Conservation (phyloP, 30 jellyfish, hydroid and myxozoan species). For the Pseudorhiza aurosa region DNA sequence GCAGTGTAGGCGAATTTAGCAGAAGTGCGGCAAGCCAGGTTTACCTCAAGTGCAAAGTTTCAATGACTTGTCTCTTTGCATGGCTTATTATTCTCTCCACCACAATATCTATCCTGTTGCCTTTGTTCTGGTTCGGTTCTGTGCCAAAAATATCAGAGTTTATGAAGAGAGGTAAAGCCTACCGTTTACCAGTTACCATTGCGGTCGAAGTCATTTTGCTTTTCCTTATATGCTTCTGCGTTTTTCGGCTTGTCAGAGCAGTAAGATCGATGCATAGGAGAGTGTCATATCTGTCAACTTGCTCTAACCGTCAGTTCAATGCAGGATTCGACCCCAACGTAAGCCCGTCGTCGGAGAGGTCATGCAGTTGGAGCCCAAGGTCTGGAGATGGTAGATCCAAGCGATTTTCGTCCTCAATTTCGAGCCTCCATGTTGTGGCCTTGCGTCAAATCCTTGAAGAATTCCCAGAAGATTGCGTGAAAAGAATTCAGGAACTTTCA, state of each 20-base stretch:
- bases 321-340: conserved; percentile 19
- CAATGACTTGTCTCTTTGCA: background rate
- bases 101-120: conserved; percentile 19
- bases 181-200: conserved; percentile 55
- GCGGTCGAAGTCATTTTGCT: conserved; percentile 16
- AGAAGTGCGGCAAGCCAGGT: conserved; percentile 53
- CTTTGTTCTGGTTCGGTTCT: conserved; percentile 67
- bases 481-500: conserved; percentile 41
- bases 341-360: background rate
- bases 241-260: background rate
- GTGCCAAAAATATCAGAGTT: conserved; percentile 48
- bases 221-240: background rate
- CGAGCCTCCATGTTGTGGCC: conserved; percentile 25
- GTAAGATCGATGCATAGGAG: conserved; percentile 35
- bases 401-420: background rate
- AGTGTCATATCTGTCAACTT: conserved; percentile 33
- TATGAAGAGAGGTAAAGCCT: conserved; percentile 15
- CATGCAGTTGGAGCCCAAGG: background rate
- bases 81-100: background rate
- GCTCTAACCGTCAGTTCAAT: background rate
- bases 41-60: conserved; percentile 20
- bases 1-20: conserved; percentile 74
- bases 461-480: conserved; percentile 35
- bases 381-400: conserved; percentile 3
- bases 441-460: conserved; percentile 54